Percentiles rank a stretch among this genome's conserved stretches.
phyloP scores from a whole-genome alignment of 2,113 vertebrate species.

The Tapirus terrestris region DNA sequence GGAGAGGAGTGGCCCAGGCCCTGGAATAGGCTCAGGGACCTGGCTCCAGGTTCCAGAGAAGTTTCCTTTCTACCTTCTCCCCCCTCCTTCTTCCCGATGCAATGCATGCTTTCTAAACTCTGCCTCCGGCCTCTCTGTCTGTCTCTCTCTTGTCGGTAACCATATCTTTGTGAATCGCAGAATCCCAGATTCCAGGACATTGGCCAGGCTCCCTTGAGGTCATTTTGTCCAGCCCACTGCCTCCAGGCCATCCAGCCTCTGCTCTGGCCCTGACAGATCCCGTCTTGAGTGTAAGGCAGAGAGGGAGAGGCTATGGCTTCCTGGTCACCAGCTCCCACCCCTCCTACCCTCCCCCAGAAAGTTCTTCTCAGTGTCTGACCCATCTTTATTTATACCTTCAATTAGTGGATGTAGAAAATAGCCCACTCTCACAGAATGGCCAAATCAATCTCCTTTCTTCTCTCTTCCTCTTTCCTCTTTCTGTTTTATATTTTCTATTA shows the following conservation, averaged over 20 bases:
- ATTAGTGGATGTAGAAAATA: constrained; percentile 54
- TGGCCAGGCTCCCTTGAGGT: constrained; percentile 63
- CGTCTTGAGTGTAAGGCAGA: not conserved
- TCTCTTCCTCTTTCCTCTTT: constrained; percentile 39
- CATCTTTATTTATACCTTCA: constrained; percentile 67
- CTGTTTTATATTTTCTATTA: constrained; percentile 57
- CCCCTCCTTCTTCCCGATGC: not conserved
- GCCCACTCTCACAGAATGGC: constrained; percentile 23
- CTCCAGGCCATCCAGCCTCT: constrained; percentile 12
- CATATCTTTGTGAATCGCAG: constrained; percentile 66
- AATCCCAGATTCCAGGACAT: constrained; percentile 68
- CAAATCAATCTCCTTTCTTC: not conserved
- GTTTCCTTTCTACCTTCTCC: not conserved
- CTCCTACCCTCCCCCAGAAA: not conserved
- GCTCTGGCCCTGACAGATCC: not conserved
- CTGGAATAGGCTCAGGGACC: not conserved
- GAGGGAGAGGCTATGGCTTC: not conserved
- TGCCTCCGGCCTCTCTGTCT: constrained; percentile 46
- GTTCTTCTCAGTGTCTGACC: constrained; percentile 40
- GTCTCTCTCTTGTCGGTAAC: constrained; percentile 63
- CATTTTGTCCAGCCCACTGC: constrained; percentile 33
- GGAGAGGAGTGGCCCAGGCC: not conserved
- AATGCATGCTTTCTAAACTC: constrained; percentile 27
- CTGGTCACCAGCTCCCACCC: not conserved
- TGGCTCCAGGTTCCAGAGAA: not conserved